Evolutionary conservation across 2,797 vertebrate genomes (phyloP).

Genomic region (Sebastes aleutianus): DNA sequence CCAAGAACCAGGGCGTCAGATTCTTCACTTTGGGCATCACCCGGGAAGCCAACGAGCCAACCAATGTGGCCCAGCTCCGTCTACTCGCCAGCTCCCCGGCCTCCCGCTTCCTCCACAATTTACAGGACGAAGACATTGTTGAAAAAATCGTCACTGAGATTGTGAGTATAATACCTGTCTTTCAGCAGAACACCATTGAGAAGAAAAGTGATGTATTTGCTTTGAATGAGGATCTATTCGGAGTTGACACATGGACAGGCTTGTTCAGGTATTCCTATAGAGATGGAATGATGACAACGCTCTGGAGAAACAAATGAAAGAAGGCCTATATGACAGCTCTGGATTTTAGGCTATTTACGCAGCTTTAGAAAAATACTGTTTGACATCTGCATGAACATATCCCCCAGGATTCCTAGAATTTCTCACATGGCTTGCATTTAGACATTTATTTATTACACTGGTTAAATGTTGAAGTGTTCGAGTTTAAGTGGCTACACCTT

Average conservation of each 20-base stretch:
- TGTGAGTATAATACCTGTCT: slow-evolving; percentile 79
- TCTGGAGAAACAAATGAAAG: slow-evolving; percentile 46
- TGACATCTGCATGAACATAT: slow-evolving; percentile 22
- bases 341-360: slow-evolving; percentile 11
- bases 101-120: slow-evolving; percentile 86
- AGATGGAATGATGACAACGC: slow-evolving; percentile 52
- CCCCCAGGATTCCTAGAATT: background rate
- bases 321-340: slow-evolving; percentile 8
- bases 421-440: background rate
- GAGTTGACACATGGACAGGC: slow-evolving; percentile 36
- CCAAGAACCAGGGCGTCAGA: slow-evolving; percentile 90
- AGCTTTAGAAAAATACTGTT: slow-evolving; percentile 13
- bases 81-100: slow-evolving; percentile 87
- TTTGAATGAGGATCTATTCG: slow-evolving; percentile 24
- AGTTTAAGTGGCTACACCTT: background rate
- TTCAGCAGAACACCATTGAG: slow-evolving; percentile 18
- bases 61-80: slow-evolving; percentile 87
- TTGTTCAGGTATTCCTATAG: slow-evolving; percentile 45
- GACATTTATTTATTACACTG: background rate
- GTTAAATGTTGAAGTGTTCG: background rate
- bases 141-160: slow-evolving; percentile 86
- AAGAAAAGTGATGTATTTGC: slow-evolving; percentile 13
- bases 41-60: slow-evolving; percentile 83
- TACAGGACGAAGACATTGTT: slow-evolving; percentile 85
- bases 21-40: slow-evolving; percentile 92